Base-by-base conservation (phyloP, 2,888 invertebrate genomes). In the Nesidiocoris tenuis region DNA sequence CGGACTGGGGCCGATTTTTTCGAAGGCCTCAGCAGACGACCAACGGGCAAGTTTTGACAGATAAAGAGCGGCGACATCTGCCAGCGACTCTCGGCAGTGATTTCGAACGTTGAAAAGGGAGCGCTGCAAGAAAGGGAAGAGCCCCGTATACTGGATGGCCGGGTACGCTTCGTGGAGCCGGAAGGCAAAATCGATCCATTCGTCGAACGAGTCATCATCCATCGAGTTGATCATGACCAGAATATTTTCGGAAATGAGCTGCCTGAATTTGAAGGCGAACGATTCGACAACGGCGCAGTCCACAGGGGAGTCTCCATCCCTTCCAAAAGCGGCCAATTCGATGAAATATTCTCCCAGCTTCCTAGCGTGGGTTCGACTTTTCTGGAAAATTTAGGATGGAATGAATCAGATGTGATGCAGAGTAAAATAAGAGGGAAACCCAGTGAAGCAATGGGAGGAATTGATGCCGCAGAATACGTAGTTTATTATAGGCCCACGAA, bases 131-230 rank as follows among this genome's bases (percentile, higher is more conserved):
- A 61, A 7, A 16, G 17, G 24, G 23, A 70, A 70, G 23, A 70
- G 17, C 24, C 59, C 59, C 24, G n/a, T 24, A 1, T 59, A 23
- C 17, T 25, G 21, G 2, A 59, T 70, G 16, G 55, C 16, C 7
- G 17, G 57, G 57, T 25, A 17, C n/a, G 54, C 19, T 23, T 61
- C 23, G 70, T n/a, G 59, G n/a, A 70, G 61, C 3, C 70, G 23
- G 59, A 59, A 59, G 9, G 18, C n/a, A 19, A 70, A 70, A 23
- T 59, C 59, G 19, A 70, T 24, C 70, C 70, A 70, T 7, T 57
- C 24, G 16, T 1, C 2, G 18, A 70, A 17, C 1, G 70, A 59
- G 61, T 70, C 25, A 9, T 70, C 70, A 0, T 12, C 17, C 18
- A 59, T 9, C 16, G 67, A 22, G 1, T 39, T 39, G 39, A 39